phyloP scores from a whole-genome alignment of 2,797 vertebrate species.

The Microctenopoma stevenorrisi region DNA sequence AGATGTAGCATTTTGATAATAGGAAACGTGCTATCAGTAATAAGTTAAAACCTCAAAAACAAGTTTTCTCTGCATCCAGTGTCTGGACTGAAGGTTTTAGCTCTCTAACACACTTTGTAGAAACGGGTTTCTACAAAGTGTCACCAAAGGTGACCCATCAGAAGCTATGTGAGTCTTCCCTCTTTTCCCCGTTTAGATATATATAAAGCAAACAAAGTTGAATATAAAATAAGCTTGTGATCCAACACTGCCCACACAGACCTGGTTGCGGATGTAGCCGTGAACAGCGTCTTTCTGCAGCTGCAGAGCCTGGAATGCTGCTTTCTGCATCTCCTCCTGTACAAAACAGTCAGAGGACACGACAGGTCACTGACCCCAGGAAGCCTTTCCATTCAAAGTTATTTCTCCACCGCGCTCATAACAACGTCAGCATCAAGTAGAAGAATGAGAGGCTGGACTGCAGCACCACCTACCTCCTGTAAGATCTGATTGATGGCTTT shows the following conservation, averaged over 20 bases:
- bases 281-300: slow-evolving; percentile 93
- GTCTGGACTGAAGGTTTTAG: too few relatives aligned
- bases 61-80: too few relatives aligned
- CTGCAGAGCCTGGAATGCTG: slow-evolving; percentile 94
- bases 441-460: slow-evolving; percentile 61
- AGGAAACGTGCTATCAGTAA: too few relatives aligned
- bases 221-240: too few relatives aligned
- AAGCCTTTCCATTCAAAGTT: background rate
- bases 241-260: slow-evolving; percentile 57
- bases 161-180: background rate
- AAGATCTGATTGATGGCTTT: slow-evolving; percentile 93
- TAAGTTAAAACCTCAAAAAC: too few relatives aligned
- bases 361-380: background rate
- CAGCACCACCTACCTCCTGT: slow-evolving; percentile 86
- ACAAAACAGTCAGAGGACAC: slow-evolving; percentile 27
- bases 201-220: background rate
- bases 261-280: slow-evolving; percentile 92
- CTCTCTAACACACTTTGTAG: too few relatives aligned
- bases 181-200: background rate
- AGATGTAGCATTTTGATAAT: too few relatives aligned
- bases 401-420: background rate
- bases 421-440: background rate
- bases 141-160: too few relatives aligned
- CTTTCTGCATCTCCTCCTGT: slow-evolving; percentile 95
- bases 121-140: too few relatives aligned